Base-by-base conservation (phyloP, 2,888 invertebrate genomes). In the Vandiemenella viatica region DNA sequence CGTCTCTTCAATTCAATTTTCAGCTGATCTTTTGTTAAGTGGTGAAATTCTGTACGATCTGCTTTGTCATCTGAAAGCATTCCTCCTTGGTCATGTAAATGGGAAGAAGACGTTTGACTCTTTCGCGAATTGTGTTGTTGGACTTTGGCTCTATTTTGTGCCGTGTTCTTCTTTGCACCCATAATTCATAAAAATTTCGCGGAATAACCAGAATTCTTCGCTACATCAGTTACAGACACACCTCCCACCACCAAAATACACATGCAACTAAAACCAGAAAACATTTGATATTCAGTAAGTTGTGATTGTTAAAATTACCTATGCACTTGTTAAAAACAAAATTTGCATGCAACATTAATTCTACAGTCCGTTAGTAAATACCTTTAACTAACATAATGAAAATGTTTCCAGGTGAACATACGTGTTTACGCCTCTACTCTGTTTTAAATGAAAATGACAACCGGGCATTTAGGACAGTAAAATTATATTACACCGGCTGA, bases 1-100 rank as follows among this genome's bases (percentile, higher is more conserved):
- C 79, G 67, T 68, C 76, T 77, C 58, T 78, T 71, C 70, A 79
- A 79, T 64, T 80, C 79, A 49, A 69, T 68, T 59, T 79, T 76
- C 56, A 80, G 71, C 63, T 80, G 79, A 62, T 80, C 79, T 71
- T 80, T 80, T 62, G 73, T 79, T 71, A 79, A 45, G 32, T 42
- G 43, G 43, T 48, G 52, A 46, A 46, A 54, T 21, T 54, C 54
- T 17, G 48, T 44, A 46, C 50, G 51, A 19, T 53, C 53, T 51
- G 50, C 23, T 32, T 40, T 44, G 17, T 51, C 51, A 47, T 40
- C 45, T n/a, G 32, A 19, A n/a, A 32, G 16, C n/a, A 18, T 16
- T 15, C 44, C 44, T 40, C 17, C 32, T 38, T 38, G 45, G 37
- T 16, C 26, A 37, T 38, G 41, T 10, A 32, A 13, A 26, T 51